Conservation (phyloP, 1,140 invertebrate species). For the Danaus melanippus region DNA sequence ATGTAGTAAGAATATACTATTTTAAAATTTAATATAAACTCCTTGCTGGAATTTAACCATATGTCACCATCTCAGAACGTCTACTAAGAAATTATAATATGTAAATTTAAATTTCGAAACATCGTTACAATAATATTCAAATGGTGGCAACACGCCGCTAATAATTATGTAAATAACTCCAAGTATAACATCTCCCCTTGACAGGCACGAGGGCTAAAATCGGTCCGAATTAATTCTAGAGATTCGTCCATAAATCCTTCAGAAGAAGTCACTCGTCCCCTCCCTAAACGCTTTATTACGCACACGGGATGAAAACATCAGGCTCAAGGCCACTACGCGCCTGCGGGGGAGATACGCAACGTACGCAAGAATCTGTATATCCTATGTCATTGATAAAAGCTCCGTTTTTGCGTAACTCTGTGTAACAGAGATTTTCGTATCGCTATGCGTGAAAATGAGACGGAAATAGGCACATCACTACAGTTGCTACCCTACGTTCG, state of each 20-base stretch:
- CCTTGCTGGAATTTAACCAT: too few species aligned
- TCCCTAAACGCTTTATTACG: slow-evolving; percentile 68
- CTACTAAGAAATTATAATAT: too few species aligned
- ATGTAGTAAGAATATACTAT: too few species aligned
- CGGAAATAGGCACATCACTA: slow-evolving; percentile 15
- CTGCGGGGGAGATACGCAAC: slow-evolving; percentile 27
- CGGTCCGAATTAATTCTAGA: slow-evolving; percentile 59
- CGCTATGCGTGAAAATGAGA: slow-evolving; percentile 44
- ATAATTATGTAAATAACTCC: slow-evolving; percentile 29
- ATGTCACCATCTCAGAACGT: too few species aligned
- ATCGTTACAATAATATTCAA: slow-evolving; percentile 9
- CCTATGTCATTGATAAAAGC: slow-evolving; percentile 66
- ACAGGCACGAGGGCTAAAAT: slow-evolving; percentile 39
- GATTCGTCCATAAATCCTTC: slow-evolving; percentile 63
- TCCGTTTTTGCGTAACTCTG: slow-evolving; percentile 58
- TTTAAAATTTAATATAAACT: too few species aligned
- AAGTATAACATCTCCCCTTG: slow-evolving; percentile 27
- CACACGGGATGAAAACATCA: slow-evolving; percentile 68
- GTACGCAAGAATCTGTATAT: slow-evolving; percentile 43
- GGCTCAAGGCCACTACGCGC: slow-evolving; percentile 60
- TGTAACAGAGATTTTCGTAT: slow-evolving; percentile 36
- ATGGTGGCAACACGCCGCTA: slow-evolving; percentile 11
- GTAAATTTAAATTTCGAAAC: too few species aligned
- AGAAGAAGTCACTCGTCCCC: slow-evolving; percentile 56
- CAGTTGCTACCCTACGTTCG: slow-evolving; percentile 32